These are phyloP conservation scores for Araneus ventricosus DNA, from an alignment of 1,140 invertebrate genomes.

Conservation along the genomic window DNA sequence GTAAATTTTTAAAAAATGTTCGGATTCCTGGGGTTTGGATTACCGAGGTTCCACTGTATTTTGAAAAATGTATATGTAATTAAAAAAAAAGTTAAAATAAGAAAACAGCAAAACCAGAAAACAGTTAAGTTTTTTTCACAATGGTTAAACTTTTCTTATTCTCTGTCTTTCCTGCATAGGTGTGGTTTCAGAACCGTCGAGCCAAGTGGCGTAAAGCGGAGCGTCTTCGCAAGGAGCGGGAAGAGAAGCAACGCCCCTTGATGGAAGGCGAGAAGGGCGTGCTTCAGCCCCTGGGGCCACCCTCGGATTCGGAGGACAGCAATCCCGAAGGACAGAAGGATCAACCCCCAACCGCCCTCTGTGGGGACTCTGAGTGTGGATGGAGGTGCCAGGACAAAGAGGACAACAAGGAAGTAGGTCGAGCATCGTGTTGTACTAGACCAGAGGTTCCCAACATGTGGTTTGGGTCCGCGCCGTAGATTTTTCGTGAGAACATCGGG, in stretches of 20 bases:
- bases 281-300: background rate
- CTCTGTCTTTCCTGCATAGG: slow-evolving; percentile 83
- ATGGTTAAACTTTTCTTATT: background rate
- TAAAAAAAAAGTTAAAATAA: too few relatives aligned
- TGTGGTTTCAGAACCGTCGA: slow-evolving; percentile 96
- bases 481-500: too few relatives aligned
- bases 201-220: slow-evolving; percentile 97
- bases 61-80: too few relatives aligned
- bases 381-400: slow-evolving; percentile 38
- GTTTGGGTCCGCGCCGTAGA: too few relatives aligned
- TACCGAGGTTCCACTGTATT: too few relatives aligned
- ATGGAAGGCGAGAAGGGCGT: slow-evolving; percentile 20
- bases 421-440: too few relatives aligned
- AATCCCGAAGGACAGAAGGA: slow-evolving; percentile 18
- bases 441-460: too few relatives aligned
- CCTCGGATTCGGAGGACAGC: slow-evolving; percentile 51
- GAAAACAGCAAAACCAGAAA: background rate
- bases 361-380: slow-evolving; percentile 3
- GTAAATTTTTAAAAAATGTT: too few relatives aligned
- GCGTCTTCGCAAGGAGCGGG: slow-evolving; percentile 91
- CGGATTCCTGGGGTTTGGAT: too few relatives aligned
- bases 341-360: background rate
- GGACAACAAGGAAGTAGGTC: slow-evolving; percentile 14
- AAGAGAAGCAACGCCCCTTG: slow-evolving; percentile 74
- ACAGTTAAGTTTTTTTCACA: background rate